Base-by-base conservation (phyloP, 2,888 invertebrate genomes). In the Acronicta aceris region DNA sequence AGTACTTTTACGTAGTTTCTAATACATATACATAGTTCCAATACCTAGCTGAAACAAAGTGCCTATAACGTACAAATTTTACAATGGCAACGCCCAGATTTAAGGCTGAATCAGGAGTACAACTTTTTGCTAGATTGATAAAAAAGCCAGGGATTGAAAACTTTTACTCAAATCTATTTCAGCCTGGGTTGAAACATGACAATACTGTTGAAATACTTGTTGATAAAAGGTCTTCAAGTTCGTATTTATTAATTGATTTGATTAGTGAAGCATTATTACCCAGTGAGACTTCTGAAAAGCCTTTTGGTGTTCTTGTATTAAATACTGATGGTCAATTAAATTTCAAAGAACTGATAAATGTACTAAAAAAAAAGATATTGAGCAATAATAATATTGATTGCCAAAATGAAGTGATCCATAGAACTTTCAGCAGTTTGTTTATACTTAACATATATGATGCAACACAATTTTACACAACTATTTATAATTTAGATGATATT, bases 61-160 rank as follows among this genome's bases (percentile, higher is more conserved):
- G n/a, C n/a, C 21, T 21, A 21, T 21, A 21, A 21, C 21, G 4
- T 3, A 21, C 2, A 21, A 21, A 21, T 4, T 21, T 21, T 21
- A 54, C 2, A 45, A 78, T 73, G 73, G 30, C 71, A 25, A 15
- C 69, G 48, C 60, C 65, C 12, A 84, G 81, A 57, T 87, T 85
- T 67, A 92, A 89, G 85, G 83, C 95, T 25, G 96, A 96, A 89
- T 95, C 96, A 15, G 96, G 96, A 41, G 77, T 95, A n/a, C 96
- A 96, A 80, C 84, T 96, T 56, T 79, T 96, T 17, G 88, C 95
- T 45, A 92, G 96, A 79, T 75, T 96, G 36, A 88, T 83, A 16
- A 89, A 87, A 65, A 93, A 93, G 70, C 86, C 91, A 0, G 86
- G 85, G 15, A 73, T 95, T 12, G 74, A 82, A 65, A 87, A 89